These are phyloP conservation scores for Heteropelma amictum DNA, from an alignment of 2,888 invertebrate genomes.

Conservation along the genomic window DNA sequence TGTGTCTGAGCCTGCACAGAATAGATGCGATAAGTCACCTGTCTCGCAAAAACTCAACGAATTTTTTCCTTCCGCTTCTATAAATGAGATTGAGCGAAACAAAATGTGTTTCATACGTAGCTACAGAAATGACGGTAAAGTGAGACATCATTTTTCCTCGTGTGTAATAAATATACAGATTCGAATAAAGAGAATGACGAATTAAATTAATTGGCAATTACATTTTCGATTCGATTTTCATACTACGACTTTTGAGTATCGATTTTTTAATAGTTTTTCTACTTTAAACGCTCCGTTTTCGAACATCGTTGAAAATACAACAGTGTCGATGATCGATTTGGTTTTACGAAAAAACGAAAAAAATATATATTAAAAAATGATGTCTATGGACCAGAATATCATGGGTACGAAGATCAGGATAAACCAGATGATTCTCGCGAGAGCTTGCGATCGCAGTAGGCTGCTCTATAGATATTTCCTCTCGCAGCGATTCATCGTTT, in stretches of 20 bases:
- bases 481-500: slow-evolving; percentile 32
- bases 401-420: slow-evolving; percentile 65
- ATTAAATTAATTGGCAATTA: not conserved
- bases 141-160: not conserved
- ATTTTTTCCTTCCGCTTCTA: slow-evolving; percentile 36
- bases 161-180: not conserved
- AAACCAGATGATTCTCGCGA: slow-evolving; percentile 68
- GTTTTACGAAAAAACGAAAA: slow-evolving; percentile 65
- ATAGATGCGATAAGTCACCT: slow-evolving; percentile 74
- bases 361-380: slow-evolving; percentile 28
- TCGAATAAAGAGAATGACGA: not conserved
- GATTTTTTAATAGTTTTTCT: not conserved
- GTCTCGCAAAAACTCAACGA: slow-evolving; percentile 60
- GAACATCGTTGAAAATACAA: too few relatives aligned
- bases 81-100: slow-evolving; percentile 42
- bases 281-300: too few relatives aligned
- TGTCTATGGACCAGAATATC: not conserved
- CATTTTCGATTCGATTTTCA: too few relatives aligned
- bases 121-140: not conserved
- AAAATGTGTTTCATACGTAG: slow-evolving; percentile 49
- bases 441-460: slow-evolving; percentile 28
- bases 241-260: not conserved
- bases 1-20: slow-evolving; percentile 65
- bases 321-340: not conserved
- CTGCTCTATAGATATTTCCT: slow-evolving; percentile 38